phyloP scores from a whole-genome alignment of 2,797 vertebrate genomes.

The Gymnoscopelus microlampas region DNA sequence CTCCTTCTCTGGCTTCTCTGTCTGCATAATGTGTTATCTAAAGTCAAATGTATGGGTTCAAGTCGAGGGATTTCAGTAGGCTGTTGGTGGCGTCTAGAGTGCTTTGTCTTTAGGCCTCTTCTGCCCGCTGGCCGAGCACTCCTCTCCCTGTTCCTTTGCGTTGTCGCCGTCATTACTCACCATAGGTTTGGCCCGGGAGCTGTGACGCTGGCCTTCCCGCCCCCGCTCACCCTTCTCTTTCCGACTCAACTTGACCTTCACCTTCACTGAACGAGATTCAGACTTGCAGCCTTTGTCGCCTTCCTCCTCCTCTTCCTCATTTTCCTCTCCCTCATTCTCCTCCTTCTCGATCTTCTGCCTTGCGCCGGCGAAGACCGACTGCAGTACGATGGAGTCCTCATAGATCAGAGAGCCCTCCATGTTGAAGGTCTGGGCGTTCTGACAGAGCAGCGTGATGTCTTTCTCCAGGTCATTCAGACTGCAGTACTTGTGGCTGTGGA shows the following conservation, averaged over 20 bases:
- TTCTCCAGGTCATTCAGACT: slow-evolving; percentile 95
- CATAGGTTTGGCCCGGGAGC: slow-evolving; percentile 89
- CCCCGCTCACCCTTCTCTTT: slow-evolving; percentile 90
- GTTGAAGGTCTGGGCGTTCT: slow-evolving; percentile 97
- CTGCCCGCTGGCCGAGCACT: slow-evolving; percentile 91
- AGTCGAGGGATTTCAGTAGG: slow-evolving; percentile 55
- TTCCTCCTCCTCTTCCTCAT: slow-evolving; percentile 92
- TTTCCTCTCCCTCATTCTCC: slow-evolving; percentile 94
- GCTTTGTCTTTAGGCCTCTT: slow-evolving; percentile 85
- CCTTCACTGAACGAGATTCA: slow-evolving; percentile 92
- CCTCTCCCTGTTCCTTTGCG: slow-evolving; percentile 94
- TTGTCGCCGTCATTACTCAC: slow-evolving; percentile 91
- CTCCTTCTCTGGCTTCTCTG: slow-evolving; percentile 60
- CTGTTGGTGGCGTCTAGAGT: slow-evolving; percentile 59
- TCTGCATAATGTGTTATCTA: slow-evolving; percentile 68
- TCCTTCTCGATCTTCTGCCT: slow-evolving; percentile 96
- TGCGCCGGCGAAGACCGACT: slow-evolving; percentile 96
- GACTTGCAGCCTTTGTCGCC: slow-evolving; percentile 92
- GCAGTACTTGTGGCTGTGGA: slow-evolving; percentile 95
- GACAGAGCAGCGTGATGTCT: slow-evolving; percentile 95
- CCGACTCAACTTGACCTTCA: slow-evolving; percentile 92
- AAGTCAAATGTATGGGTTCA: slow-evolving; percentile 73
- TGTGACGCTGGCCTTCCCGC: slow-evolving; percentile 84
- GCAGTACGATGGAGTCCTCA: slow-evolving; percentile 95
- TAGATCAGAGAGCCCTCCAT: slow-evolving; percentile 97